A percentile compares a stretch with the other conserved stretches of the same genome.
Evolutionary conservation across 2,113 vertebrate species (phyloP).

Genomic region (Microcebus tavaratra): DNA sequence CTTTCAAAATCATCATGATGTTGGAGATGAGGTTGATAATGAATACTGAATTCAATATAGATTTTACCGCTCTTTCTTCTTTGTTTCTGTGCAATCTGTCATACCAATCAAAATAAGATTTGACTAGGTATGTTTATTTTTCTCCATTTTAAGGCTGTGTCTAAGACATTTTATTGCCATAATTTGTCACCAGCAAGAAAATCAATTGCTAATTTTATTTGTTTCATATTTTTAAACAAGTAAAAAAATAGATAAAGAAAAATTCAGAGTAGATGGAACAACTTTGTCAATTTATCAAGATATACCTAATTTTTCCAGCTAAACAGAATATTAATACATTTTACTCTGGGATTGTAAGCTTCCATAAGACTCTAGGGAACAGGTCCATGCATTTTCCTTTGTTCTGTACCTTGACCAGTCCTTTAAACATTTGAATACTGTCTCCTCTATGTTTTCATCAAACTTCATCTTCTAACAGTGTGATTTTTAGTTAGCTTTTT

Average conservation of each 20-base stretch:
- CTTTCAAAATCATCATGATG: not conserved
- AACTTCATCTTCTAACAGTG: not conserved
- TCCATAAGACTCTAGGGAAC: not conserved
- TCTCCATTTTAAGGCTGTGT: not conserved
- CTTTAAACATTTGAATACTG: not conserved
- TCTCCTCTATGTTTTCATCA: not conserved
- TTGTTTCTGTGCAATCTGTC: not conserved
- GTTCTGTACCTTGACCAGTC: not conserved
- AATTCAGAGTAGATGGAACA: not conserved
- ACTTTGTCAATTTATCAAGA: not conserved
- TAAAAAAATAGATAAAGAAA: not conserved
- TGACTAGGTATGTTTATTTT: not conserved
- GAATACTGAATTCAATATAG: not conserved
- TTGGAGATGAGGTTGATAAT: not conserved
- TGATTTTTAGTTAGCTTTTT: not conserved
- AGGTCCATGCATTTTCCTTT: not conserved
- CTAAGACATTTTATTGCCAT: not conserved
- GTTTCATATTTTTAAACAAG: not conserved
- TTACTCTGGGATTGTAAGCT: not conserved
- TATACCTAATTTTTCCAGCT: not conserved
- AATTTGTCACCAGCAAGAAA: not conserved
- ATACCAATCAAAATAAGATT: not conserved
- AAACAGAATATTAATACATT: not conserved
- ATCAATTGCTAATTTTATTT: not conserved
- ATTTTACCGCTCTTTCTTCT: not conserved